phyloP scores from a whole-genome alignment of 1,140 invertebrate genomes.

The Tetragonula clypearis region DNA sequence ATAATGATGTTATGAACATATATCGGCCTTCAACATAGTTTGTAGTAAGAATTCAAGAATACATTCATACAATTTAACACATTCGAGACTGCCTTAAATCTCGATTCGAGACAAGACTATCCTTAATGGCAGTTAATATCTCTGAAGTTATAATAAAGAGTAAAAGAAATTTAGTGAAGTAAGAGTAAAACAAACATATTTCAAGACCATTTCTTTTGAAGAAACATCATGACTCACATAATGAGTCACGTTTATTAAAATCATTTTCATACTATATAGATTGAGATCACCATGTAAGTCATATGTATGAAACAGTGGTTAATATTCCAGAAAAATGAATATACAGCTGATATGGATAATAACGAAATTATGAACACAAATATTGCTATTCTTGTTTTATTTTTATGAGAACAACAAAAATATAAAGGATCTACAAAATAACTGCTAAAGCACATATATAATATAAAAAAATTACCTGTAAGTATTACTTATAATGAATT shows the following conservation, averaged over 20 bases:
- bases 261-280: neutral
- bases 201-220: neutral
- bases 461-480: constrained; percentile 1
- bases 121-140: neutral
- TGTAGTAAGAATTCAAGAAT: constrained; percentile 39
- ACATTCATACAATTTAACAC: constrained; percentile 45
- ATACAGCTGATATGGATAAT: neutral
- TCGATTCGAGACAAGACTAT: neutral
- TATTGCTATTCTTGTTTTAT: neutral
- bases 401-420: neutral
- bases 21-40: constrained; percentile 42
- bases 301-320: neutral
- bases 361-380: neutral
- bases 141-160: neutral
- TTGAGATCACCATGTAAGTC: neutral
- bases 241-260: neutral
- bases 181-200: neutral
- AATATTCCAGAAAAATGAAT: neutral
- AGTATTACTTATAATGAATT: neutral
- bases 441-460: neutral
- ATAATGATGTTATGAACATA: constrained; percentile 54
- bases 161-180: neutral
- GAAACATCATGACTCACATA: neutral
- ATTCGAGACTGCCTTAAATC: neutral
- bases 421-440: neutral